Evolutionary conservation across 1,140 invertebrate species (phyloP), one percentile per base, ranked within the genome.

Genomic region (Ceratoteleas bidentatus): DNA sequence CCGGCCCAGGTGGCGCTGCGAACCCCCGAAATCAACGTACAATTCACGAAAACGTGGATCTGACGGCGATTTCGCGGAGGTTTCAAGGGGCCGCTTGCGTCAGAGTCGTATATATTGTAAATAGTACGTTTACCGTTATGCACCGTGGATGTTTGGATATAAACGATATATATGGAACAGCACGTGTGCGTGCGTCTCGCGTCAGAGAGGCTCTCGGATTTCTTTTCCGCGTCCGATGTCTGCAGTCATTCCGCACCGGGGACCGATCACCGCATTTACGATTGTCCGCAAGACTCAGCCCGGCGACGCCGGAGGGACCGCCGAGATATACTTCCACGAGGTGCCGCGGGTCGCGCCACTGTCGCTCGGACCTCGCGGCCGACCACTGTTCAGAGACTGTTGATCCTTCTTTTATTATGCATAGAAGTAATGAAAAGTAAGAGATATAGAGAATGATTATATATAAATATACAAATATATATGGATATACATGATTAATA

Each of bases 111-210:
- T 61, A 76, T 82, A 79, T 76, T 88, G 85, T 85, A 89, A 49
- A 88, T 88, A 88, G 62, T 24, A 24, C 24, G 16, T 82, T 79
- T 81, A 78, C 85, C 83, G 82, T 75, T 84, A 81, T 88, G 85
- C 83, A 86, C 81, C 85, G 79, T 88, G 81, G 86, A 84, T 88
- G 87, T 87, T 77, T 82, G 56, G 68, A 82, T 82, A 76, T 68
- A 54, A 61, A 75, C 43, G 61, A 40, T 40, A 40, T 40, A 40
- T 40, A 40, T 40, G 60, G 53, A 64, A 76, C 65, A 70, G 40
- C 65, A 32, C 45, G 53, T 75, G 47, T 66, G 54, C 52, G 56
- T 64, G 47, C 56, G 58, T 64, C 54, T 64, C 62, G 62, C 62
- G 53, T 15, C 50, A 8, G 58, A 70, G 57, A 70, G 75, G 65